Evolutionary conservation across 2,888 invertebrate species (phyloP).

Genomic region (Epistrophe eligans): DNA sequence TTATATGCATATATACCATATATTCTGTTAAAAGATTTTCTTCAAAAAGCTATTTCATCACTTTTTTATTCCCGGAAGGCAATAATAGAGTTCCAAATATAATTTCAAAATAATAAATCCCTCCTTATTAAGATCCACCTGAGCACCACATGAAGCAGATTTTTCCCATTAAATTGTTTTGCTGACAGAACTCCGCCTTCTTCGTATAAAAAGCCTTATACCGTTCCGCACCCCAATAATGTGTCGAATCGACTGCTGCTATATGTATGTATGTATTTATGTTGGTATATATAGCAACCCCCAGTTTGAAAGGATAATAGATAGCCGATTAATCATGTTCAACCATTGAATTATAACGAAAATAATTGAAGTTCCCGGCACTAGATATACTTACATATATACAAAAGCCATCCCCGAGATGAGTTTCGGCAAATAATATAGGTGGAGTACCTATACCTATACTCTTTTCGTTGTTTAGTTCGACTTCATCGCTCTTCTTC

Average conservation of each 20-base stretch:
- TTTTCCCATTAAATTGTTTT: conserved; percentile 69
- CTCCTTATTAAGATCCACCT: conserved; percentile 78
- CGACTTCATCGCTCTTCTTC: conserved; percentile 70
- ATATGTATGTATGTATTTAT: background rate
- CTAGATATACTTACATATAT: background rate
- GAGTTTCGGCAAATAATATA: conserved; percentile 13
- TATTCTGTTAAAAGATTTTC: conserved; percentile 24
- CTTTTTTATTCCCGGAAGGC: conserved; percentile 32
- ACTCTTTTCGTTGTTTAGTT: conserved; percentile 1
- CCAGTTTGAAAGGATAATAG: conserved; percentile 68
- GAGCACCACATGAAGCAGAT: conserved; percentile 62
- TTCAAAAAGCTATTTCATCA: conserved; percentile 12
- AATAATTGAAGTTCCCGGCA: conserved; percentile 77
- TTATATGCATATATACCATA: too few species aligned
- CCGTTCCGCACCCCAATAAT: conserved; percentile 71
- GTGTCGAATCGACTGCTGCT: conserved; percentile 61
- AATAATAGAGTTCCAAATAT: conserved; percentile 72
- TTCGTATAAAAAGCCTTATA: conserved; percentile 29
- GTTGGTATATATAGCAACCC: background rate
- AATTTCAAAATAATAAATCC: conserved; percentile 78
- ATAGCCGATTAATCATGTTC: conserved; percentile 78
- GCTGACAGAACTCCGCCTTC: conserved; percentile 73
- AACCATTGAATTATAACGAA: conserved; percentile 79
- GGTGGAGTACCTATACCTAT: conserved; percentile 15
- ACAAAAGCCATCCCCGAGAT: conserved; percentile 20